Evolutionary conservation across 2,888 invertebrate genomes (phyloP).

Genomic region (Camponotus fellah): DNA sequence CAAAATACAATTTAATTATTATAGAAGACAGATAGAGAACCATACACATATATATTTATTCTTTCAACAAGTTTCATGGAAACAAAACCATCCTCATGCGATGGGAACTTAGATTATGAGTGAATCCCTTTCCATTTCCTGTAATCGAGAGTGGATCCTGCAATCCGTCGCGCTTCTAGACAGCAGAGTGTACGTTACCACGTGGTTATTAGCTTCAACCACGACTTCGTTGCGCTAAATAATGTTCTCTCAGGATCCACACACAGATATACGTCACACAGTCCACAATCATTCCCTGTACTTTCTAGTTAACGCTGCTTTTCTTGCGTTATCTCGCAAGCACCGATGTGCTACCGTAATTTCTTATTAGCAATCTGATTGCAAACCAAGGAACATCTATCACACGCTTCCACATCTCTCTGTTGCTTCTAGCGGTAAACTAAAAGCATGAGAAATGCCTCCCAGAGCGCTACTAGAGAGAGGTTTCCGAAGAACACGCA

Average conservation of each 20-base stretch:
- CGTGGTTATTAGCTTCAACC: slow-evolving; percentile 39
- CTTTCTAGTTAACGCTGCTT: slow-evolving; percentile 29
- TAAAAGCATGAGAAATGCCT: slow-evolving; percentile 12
- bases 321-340: slow-evolving; percentile 45
- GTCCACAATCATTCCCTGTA: slow-evolving; percentile 17
- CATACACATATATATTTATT: neutral
- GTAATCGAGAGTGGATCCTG: slow-evolving; percentile 22
- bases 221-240: slow-evolving; percentile 12
- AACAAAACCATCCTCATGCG: neutral
- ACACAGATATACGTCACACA: neutral
- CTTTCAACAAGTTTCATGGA: neutral
- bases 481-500: neutral
- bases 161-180: slow-evolving; percentile 14
- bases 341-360: slow-evolving; percentile 2
- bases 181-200: neutral
- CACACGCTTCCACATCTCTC: slow-evolving; percentile 25
- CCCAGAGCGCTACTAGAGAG: neutral
- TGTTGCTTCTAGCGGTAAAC: neutral
- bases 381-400: slow-evolving; percentile 40
- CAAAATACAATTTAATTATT: slow-evolving; percentile 11
- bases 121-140: slow-evolving; percentile 16
- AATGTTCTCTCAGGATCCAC: slow-evolving; percentile 7
- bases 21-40: neutral
- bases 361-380: slow-evolving; percentile 46
- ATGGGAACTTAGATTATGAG: slow-evolving; percentile 4